Evolutionary conservation across 1,140 invertebrate species (phyloP).

Genomic region (Bicyclus anynana): DNA sequence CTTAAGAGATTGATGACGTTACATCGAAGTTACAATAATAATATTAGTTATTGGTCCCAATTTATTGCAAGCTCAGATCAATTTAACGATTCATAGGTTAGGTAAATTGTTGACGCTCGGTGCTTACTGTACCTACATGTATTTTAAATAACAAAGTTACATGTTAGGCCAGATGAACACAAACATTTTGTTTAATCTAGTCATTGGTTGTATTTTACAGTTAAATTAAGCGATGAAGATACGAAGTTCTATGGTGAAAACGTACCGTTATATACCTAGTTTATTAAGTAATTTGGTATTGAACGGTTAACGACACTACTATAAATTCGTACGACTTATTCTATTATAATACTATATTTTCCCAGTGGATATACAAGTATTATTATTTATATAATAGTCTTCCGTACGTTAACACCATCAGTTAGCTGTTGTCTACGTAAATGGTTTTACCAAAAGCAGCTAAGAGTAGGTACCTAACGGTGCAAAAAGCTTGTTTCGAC

Average conservation of each 20-base stretch:
- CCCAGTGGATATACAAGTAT: too few relatives aligned
- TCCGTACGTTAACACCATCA: too few relatives aligned
- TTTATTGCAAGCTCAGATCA: slow-evolving; percentile 41
- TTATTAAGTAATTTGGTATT: too few relatives aligned
- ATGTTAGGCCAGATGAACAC: slow-evolving; percentile 27
- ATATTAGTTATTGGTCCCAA: slow-evolving; percentile 58
- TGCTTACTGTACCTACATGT: not conserved
- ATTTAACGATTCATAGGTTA: slow-evolving; percentile 3
- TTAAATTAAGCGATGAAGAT: not conserved
- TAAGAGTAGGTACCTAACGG: not conserved
- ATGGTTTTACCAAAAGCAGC: too few relatives aligned
- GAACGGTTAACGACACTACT: too few relatives aligned
- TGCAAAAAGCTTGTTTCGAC: not conserved
- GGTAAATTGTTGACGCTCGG: not conserved
- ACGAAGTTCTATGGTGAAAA: not conserved
- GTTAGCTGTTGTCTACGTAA: too few relatives aligned
- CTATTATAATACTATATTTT: too few relatives aligned
- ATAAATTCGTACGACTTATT: too few relatives aligned
- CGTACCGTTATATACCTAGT: not conserved
- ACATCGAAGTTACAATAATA: slow-evolving; percentile 26
- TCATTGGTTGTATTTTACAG: not conserved
- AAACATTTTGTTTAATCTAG: slow-evolving; percentile 1
- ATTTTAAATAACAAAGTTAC: slow-evolving; percentile 2
- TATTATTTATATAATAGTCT: too few relatives aligned
- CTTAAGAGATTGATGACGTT: slow-evolving; percentile 36